Conservation (phyloP, 2,113 vertebrate species). For the Salminus brasiliensis region DNA sequence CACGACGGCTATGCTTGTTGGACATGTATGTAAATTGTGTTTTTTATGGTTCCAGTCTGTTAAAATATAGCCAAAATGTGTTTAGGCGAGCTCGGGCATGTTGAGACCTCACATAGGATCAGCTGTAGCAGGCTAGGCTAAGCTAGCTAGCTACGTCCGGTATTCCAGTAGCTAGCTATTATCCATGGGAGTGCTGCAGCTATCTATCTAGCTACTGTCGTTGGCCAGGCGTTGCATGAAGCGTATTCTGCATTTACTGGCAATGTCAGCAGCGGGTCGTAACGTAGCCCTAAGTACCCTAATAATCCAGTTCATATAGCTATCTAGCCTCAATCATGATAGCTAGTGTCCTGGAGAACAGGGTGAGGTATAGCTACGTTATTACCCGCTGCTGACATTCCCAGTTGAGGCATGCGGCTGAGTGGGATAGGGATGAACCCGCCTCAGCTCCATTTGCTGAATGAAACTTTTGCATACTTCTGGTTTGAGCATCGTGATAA, state of each 20-base stretch:
- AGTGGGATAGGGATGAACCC: background rate
- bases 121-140: background rate
- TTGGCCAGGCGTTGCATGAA: too few relatives aligned
- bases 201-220: too few relatives aligned
- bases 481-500: background rate
- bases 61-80: background rate
- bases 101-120: too few relatives aligned
- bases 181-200: too few relatives aligned
- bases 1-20: background rate
- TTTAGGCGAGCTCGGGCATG: background rate
- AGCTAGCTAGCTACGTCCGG: too few relatives aligned
- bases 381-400: background rate
- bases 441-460: background rate
- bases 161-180: too few relatives aligned
- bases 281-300: too few relatives aligned
- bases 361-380: background rate
- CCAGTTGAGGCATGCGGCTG: background rate
- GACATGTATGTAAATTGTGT: too few relatives aligned
- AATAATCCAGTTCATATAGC: too few relatives aligned
- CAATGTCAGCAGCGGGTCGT: too few relatives aligned
- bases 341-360: background rate
- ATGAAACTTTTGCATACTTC: background rate
- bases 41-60: background rate
- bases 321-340: too few relatives aligned
- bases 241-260: too few relatives aligned